Evolutionary conservation across 1,140 invertebrate genomes (phyloP), one percentile per base, ranked within the genome.

Genomic region (Pseudachorutes palmiensis): DNA sequence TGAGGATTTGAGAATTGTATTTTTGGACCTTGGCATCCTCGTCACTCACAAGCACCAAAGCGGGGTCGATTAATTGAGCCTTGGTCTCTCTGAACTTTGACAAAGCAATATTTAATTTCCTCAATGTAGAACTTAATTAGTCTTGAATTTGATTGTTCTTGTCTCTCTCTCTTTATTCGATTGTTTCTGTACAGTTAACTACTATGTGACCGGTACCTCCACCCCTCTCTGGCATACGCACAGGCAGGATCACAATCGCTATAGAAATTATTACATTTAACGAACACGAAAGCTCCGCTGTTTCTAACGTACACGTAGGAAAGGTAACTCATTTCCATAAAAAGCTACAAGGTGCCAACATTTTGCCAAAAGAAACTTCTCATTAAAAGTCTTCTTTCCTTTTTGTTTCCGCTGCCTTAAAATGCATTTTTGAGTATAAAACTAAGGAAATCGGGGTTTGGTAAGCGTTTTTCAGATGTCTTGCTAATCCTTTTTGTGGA

Each of bases 261-360:
- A 55, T 55, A 55, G 51, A 24, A 55, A 55, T 55, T 55, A 55
- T 55, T 55, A 55, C 51, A 55, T 55, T 55, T 55, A 55, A 24
- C 12, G 5, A 55, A 55, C 5, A 19, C 36, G 19, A 45, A 45
- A 45, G 36, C 9, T 55, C 51, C 14, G 14, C 51, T 5, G 24
- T 45, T 45, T 45, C 36, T 45, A 45, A 45, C 9, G 19, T 12
- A 58, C 5, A 58, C n/a, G 24, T 31, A 61, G 32, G 29, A 61
- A 26, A 61, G 32, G 59, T 31, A 61, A 61, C 59, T 61, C 59
- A 61, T 61, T 28, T 24, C 30, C 59, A 19, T 5, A 55, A 55
- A 55, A 55, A 55, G 24, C 3, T 26, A 55, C 9, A 55, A 55
- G 51, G 51, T 55, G 51, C 51, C 51, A 55, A 55, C 12, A 55